Percentiles rank a stretch among this genome's conserved stretches.
These are phyloP conservation scores for Trematocara macrostoma DNA, from an alignment of 2,113 vertebrate genomes.

Conservation along the genomic window DNA sequence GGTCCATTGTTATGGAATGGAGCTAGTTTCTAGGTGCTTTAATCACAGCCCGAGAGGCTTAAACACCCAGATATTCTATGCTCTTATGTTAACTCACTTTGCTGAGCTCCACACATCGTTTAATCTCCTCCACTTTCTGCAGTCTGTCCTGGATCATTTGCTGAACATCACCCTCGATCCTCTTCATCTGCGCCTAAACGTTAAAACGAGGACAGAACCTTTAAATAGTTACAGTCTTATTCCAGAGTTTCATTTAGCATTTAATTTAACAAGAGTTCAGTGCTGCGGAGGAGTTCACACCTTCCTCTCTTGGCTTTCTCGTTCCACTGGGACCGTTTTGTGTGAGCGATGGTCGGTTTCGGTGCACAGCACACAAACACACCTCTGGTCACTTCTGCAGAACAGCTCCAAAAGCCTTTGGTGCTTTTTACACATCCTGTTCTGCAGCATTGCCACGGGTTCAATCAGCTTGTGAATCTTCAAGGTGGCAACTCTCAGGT, in stretches of 20 bases:
- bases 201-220: neutral
- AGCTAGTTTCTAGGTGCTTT: neutral
- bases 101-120: conserved; percentile 59
- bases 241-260: neutral
- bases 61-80: neutral
- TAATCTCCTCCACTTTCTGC: conserved; percentile 69
- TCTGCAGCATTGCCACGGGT: conserved; percentile 60
- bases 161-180: conserved; percentile 45
- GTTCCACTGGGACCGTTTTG: conserved; percentile 62
- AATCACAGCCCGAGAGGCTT: neutral
- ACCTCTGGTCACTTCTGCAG: conserved; percentile 69
- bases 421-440: conserved; percentile 66
- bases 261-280: neutral
- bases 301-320: conserved; percentile 66
- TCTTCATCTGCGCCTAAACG: conserved; percentile 55
- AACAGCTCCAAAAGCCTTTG: conserved; percentile 70
- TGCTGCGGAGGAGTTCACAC: neutral
- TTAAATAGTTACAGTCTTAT: neutral
- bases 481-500: conserved; percentile 42
- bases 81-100: conserved; percentile 54
- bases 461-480: conserved; percentile 66
- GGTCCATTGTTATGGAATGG: neutral
- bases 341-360: conserved; percentile 65
- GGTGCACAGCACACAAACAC: conserved; percentile 70
- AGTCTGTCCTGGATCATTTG: conserved; percentile 69